Evolutionary conservation across 1,140 invertebrate genomes (phyloP).

Genomic region (Anthonomus grandis): DNA sequence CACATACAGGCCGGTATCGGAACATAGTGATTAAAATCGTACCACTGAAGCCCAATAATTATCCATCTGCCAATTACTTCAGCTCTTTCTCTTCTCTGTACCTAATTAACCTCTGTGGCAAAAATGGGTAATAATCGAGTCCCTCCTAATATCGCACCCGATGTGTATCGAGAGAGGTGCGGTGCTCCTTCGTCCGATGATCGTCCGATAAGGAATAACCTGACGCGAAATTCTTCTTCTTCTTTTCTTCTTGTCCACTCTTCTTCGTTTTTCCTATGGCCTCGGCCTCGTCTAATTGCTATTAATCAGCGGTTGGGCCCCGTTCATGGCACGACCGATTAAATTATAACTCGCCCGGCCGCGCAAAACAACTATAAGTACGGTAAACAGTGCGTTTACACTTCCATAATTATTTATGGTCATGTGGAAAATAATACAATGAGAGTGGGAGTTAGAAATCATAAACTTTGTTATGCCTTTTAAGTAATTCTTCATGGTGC

Average conservation of each 20-base stretch:
- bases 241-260: background rate
- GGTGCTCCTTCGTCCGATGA: conserved; percentile 16
- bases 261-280: conserved; percentile 13
- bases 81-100: too few species aligned
- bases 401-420: conserved; percentile 44
- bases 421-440: too few species aligned
- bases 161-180: conserved; percentile 17
- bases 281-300: conserved; percentile 43
- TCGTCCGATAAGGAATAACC: conserved; percentile 18
- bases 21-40: conserved; percentile 27
- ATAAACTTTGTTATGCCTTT: too few species aligned
- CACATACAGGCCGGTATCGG: too few species aligned
- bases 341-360: conserved; percentile 44
- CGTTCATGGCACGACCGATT: conserved; percentile 47
- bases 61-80: conserved; percentile 21
- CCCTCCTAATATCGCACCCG: conserved; percentile 26
- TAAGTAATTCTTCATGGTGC: too few species aligned
- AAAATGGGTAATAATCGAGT: conserved; percentile 26
- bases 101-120: conserved; percentile 22
- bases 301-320: conserved; percentile 47
- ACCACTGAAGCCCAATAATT: conserved; percentile 17
- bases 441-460: too few species aligned
- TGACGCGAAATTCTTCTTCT: conserved; percentile 21
- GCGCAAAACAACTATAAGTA: conserved; percentile 43
- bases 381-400: conserved; percentile 47